Conservation (phyloP, 92 coral and sea anemone genomes). For the Phenganax subtilis region DNA sequence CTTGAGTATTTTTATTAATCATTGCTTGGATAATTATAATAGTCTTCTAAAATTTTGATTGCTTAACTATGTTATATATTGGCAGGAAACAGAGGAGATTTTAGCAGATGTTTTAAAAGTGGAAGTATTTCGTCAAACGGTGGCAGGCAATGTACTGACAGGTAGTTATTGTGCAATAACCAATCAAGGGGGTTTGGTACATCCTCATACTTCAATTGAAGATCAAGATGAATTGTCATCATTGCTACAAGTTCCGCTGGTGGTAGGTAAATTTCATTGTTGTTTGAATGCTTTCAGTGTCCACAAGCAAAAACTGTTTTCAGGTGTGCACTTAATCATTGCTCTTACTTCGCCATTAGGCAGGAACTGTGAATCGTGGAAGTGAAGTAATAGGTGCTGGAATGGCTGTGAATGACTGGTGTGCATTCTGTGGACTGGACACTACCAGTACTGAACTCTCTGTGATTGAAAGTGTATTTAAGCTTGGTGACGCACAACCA, state of each 20-base stretch:
- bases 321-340: too few species aligned
- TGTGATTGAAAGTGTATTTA: conserved; percentile 95
- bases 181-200: conserved; percentile 95
- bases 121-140: conserved; percentile 92
- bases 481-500: conserved; percentile 90
- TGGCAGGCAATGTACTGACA: conserved; percentile 86
- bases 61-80: background rate
- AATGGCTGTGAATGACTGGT: conserved; percentile 97
- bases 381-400: conserved; percentile 99
- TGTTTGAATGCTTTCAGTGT: background rate
- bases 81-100: conserved; percentile 96
- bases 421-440: conserved; percentile 95
- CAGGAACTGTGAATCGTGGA: conserved; percentile 97
- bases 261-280: conserved; percentile 45
- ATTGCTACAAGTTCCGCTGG: conserved; percentile 88
- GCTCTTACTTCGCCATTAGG: conserved; percentile 45
- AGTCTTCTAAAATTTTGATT: too few species aligned
- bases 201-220: conserved; percentile 79
- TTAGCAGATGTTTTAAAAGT: conserved; percentile 90
- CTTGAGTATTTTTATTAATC: too few species aligned
- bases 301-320: too few species aligned
- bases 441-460: conserved; percentile 96
- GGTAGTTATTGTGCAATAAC: conserved; percentile 95
- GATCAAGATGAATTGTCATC: conserved; percentile 98
- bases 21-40: too few species aligned